A percentile compares a stretch with the other conserved stretches of the same genome.
Evolutionary conservation across 2,113 vertebrate genomes (phyloP).

Genomic region (Megatriorchis doriae): DNA sequence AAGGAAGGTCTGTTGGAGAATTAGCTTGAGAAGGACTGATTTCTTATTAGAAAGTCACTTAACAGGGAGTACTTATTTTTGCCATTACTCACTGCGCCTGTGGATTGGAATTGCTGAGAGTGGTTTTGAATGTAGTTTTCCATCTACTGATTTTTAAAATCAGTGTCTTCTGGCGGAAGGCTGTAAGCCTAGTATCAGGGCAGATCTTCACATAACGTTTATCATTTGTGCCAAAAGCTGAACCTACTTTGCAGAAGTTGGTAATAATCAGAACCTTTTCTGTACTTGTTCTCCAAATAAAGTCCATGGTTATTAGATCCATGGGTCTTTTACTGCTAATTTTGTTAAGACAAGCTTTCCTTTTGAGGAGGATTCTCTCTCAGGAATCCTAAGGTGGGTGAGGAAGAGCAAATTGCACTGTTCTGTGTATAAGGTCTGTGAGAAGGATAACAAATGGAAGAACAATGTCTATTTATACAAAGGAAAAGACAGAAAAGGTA

Average conservation of each 20-base stretch:
- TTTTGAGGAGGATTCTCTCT: not conserved
- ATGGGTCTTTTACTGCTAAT: not conserved
- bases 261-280: not conserved
- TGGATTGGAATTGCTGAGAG: not conserved
- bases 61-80: not conserved
- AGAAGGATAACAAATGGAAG: not conserved
- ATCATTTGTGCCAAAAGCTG: not conserved
- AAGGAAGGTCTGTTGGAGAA: not conserved
- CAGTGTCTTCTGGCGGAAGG: not conserved
- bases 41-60: not conserved
- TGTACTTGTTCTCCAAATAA: not conserved
- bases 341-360: not conserved
- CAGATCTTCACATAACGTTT: not conserved
- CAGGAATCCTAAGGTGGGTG: not conserved
- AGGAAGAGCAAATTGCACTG: not conserved
- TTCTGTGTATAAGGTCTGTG: not conserved
- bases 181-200: not conserved
- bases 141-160: not conserved
- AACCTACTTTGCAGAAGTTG: not conserved
- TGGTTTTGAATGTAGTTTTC: not conserved
- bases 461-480: not conserved
- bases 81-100: not conserved
- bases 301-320: not conserved
- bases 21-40: not conserved
- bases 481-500: not conserved